Evolutionary conservation across 2,797 vertebrate genomes (phyloP).

Genomic region (Pipistrellus kuhlii): DNA sequence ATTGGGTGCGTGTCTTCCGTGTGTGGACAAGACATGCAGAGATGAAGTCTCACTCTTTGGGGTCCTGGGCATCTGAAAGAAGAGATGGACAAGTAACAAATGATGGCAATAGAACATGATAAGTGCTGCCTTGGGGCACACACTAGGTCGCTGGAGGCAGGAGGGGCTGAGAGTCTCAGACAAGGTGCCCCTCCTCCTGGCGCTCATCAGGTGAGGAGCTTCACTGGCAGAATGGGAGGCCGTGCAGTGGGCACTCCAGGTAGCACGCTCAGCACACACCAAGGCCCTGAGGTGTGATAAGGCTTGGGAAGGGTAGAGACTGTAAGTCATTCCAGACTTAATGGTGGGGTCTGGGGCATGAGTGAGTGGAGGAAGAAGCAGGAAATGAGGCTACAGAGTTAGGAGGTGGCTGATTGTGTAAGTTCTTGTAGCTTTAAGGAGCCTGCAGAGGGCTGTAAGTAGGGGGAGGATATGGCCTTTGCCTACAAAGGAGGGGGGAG

Average conservation of each 20-base stretch:
- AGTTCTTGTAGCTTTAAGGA: neutral
- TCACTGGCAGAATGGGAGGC: neutral
- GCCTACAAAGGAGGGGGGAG: neutral
- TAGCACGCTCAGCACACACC: neutral
- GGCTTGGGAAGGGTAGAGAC: neutral
- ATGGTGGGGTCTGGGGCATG: neutral
- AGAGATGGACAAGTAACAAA: neutral
- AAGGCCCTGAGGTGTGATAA: neutral
- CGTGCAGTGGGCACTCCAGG: neutral
- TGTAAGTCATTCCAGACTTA: neutral
- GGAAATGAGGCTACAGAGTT: neutral
- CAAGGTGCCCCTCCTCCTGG: neutral
- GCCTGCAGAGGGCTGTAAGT: neutral
- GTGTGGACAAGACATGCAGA: neutral
- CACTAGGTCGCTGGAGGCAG: fast-evolving
- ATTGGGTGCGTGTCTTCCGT: neutral
- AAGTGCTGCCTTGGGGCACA: neutral
- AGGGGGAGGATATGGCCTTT: neutral
- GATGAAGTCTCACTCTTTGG: neutral
- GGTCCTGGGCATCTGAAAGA: neutral
- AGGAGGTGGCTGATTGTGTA: neutral
- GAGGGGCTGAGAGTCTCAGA: neutral
- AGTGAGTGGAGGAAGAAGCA: neutral
- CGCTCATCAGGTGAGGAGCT: neutral
- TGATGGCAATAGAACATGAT: neutral